These are phyloP conservation scores for Leptinotarsa rubiginosa DNA, from an alignment of 2,888 invertebrate species.

Conservation along the genomic window DNA sequence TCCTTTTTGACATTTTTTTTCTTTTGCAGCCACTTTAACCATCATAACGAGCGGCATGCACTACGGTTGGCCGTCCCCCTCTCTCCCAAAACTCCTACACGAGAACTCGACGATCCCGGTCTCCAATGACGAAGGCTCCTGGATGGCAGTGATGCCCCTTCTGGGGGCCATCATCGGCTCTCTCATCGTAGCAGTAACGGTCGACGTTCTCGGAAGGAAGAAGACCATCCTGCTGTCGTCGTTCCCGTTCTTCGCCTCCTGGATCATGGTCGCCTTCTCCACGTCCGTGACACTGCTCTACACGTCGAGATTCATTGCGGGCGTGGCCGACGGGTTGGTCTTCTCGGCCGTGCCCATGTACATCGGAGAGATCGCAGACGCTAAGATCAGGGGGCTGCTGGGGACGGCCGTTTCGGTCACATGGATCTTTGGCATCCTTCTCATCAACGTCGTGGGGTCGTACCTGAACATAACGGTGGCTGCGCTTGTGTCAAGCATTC, in stretches of 20 bases:
- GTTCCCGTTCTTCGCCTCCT: conserved; percentile 72
- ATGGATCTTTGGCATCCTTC: conserved; percentile 69
- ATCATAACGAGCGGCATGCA: conserved; percentile 64
- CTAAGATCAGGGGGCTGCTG: conserved; percentile 70
- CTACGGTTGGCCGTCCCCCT: conserved; percentile 75
- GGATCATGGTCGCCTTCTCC: conserved; percentile 74
- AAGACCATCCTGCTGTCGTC: conserved; percentile 72
- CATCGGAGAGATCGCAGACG: conserved; percentile 72
- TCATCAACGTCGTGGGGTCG: conserved; percentile 67
- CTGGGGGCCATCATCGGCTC: conserved; percentile 75
- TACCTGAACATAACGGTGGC: conserved; percentile 67
- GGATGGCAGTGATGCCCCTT: conserved; percentile 76
- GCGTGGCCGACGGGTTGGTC: conserved; percentile 69
- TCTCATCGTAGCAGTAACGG: conserved; percentile 73
- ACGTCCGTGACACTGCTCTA: conserved; percentile 70
- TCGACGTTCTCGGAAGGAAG: conserved; percentile 76
- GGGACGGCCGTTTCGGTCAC: conserved; percentile 71
- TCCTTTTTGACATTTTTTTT: not conserved
- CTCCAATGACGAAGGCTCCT: conserved; percentile 70
- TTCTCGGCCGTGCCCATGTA: conserved; percentile 70
- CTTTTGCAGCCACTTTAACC: conserved; percentile 60
- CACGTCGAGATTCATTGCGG: conserved; percentile 70
- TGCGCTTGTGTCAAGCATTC: conserved; percentile 66
- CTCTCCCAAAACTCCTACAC: conserved; percentile 67
- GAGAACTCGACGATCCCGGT: conserved; percentile 58